phyloP scores from a whole-genome alignment of 2,888 invertebrate species.

The Gasteruption jaculator region DNA sequence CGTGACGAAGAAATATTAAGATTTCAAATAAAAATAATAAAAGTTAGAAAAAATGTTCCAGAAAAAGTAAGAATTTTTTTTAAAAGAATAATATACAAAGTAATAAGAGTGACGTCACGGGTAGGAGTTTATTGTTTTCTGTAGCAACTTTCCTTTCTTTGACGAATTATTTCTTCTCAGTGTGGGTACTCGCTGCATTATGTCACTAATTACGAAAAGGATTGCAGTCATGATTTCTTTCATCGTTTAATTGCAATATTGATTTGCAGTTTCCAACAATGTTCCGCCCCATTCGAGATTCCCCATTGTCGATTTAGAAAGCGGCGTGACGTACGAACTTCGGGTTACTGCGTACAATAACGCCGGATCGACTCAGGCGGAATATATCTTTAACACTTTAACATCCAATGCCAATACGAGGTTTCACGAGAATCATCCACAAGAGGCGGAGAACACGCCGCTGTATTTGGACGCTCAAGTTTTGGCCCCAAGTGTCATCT shows the following conservation, averaged over 20 bases:
- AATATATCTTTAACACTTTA: slow-evolving; percentile 59
- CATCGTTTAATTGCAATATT: background rate
- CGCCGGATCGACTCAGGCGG: slow-evolving; percentile 60
- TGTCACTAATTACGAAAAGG: background rate
- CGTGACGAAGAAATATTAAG: too few relatives aligned
- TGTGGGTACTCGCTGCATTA: background rate
- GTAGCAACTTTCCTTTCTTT: too few relatives aligned
- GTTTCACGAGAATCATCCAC: slow-evolving; percentile 38
- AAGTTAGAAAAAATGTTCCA: too few relatives aligned
- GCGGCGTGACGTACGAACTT: slow-evolving; percentile 54
- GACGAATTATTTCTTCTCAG: background rate
- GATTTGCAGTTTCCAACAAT: slow-evolving; percentile 53
- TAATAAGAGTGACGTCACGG: too few relatives aligned
- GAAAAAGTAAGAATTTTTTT: too few relatives aligned
- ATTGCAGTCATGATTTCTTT: background rate
- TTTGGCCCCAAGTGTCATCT: slow-evolving; percentile 54
- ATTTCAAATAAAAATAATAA: too few relatives aligned
- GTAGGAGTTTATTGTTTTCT: too few relatives aligned
- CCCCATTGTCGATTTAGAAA: slow-evolving; percentile 54
- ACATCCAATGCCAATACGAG: slow-evolving; percentile 53
- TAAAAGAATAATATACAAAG: too few relatives aligned
- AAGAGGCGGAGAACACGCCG: slow-evolving; percentile 41
- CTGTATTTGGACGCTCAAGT: slow-evolving; percentile 53
- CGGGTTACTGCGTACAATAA: slow-evolving; percentile 62
- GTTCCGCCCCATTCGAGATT: slow-evolving; percentile 52